These are phyloP conservation scores for Podarcis lilfordi DNA, from an alignment of 2,797 vertebrate genomes.

Conservation along the genomic window DNA sequence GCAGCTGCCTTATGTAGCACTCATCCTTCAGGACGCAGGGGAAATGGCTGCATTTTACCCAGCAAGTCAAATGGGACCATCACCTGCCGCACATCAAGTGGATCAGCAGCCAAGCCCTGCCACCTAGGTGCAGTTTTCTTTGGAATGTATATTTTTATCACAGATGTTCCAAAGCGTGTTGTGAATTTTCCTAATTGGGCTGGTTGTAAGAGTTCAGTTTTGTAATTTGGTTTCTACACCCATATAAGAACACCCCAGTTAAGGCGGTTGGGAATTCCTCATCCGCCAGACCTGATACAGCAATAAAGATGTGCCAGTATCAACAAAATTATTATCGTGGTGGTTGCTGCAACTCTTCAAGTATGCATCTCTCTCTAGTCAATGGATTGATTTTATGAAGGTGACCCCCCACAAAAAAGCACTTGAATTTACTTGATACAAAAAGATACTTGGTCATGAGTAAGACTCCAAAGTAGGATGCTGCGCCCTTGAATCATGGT, in stretches of 20 bases:
- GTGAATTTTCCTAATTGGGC: conserved; percentile 67
- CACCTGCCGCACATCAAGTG: conserved; percentile 38
- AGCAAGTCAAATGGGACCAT: conserved; percentile 54
- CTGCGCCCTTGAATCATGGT: conserved; percentile 3
- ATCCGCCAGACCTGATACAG: conserved; percentile 60
- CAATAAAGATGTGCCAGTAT: conserved; percentile 74
- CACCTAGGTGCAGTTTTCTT: conserved; percentile 11
- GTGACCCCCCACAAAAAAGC: not conserved
- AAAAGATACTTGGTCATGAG: not conserved
- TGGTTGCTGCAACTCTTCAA: conserved; percentile 42
- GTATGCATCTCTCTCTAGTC: not conserved
- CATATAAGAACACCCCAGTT: conserved; percentile 43
- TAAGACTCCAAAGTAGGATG: not conserved
- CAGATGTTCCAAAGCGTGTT: conserved; percentile 61
- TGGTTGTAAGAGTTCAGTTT: conserved; percentile 60
- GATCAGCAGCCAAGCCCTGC: conserved; percentile 39
- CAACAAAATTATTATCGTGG: conserved; percentile 51
- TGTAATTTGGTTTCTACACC: conserved; percentile 49
- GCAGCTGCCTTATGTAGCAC: conserved; percentile 66
- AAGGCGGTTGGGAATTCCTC: conserved; percentile 48
- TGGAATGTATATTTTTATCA: conserved; percentile 56
- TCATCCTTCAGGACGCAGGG: conserved; percentile 54
- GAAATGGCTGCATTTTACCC: conserved; percentile 24
- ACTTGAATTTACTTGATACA: conserved; percentile 18
- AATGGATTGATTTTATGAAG: not conserved